phyloP scores from a whole-genome alignment of 2,888 invertebrate genomes.

The Taphrorychus bicolor region DNA sequence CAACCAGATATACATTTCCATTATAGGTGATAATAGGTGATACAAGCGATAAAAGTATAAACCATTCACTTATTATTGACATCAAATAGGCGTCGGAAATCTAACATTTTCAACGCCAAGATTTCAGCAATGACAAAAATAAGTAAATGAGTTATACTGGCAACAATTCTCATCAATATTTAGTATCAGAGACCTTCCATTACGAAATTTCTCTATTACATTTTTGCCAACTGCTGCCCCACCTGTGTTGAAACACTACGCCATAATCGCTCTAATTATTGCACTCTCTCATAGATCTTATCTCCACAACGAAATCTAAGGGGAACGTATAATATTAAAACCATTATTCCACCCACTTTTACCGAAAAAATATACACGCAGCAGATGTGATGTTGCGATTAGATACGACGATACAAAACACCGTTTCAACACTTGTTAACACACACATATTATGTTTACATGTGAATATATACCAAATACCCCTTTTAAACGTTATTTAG shows the following conservation, averaged over 20 bases:
- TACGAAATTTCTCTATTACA: not conserved
- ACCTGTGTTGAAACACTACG: not conserved
- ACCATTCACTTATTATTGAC: too few species aligned
- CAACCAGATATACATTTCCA: too few species aligned
- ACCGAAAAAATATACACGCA: conserved; percentile 18
- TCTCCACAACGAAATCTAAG: conserved; percentile 23
- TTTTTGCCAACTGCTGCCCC: not conserved
- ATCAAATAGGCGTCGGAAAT: too few species aligned
- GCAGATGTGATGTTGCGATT: conserved; percentile 27
- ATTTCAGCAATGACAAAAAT: too few species aligned
- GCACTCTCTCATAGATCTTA: conserved; percentile 4
- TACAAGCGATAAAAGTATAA: too few species aligned
- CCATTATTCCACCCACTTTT: conserved; percentile 19
- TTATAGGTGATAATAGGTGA: too few species aligned
- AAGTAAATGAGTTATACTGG: too few species aligned
- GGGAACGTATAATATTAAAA: conserved; percentile 12
- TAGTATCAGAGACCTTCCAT: too few species aligned
- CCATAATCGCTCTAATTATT: not conserved
- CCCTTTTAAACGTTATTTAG: not conserved
- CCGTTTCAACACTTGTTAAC: conserved; percentile 36
- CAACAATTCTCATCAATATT: too few species aligned
- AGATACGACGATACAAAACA: conserved; percentile 33
- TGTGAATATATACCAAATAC: not conserved
- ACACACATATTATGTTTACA: too few species aligned
- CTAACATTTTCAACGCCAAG: too few species aligned